These are phyloP conservation scores for Molossus alvarezi DNA, from an alignment of 2,797 vertebrate species.

Conservation along the genomic window DNA sequence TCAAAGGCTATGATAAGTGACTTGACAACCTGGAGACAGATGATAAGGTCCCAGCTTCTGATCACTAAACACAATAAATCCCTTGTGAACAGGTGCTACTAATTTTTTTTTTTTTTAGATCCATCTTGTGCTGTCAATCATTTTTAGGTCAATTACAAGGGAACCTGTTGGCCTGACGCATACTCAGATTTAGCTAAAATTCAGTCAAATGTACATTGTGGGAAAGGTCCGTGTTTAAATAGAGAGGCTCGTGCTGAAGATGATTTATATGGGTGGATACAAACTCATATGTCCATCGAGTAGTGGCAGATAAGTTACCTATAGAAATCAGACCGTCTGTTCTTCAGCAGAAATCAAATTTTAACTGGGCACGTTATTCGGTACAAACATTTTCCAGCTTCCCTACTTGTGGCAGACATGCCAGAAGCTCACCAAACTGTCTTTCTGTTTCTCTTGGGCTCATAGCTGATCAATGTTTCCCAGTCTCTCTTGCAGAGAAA, in stretches of 20 bases:
- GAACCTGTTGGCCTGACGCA: conserved; percentile 54
- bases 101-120: conserved; percentile 68
- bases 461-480: not conserved
- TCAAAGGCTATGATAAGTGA: conserved; percentile 85
- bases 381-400: conserved; percentile 22
- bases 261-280: conserved; percentile 32
- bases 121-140: conserved; percentile 66
- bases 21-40: conserved; percentile 85
- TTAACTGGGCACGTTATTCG: not conserved
- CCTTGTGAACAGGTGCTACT: conserved; percentile 79
- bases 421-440: not conserved
- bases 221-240: conserved; percentile 56
- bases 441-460: not conserved
- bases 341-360: not conserved
- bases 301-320: not conserved
- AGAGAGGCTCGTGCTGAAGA: not conserved
- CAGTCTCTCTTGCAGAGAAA: not conserved
- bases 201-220: conserved; percentile 56
- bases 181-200: conserved; percentile 43
- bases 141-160: conserved; percentile 57
- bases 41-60: conserved; percentile 85
- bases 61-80: conserved; percentile 79
- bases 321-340: conserved; percentile 10
- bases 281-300: not conserved
- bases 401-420: not conserved